A percentile compares a stretch with the other conserved stretches of the same genome.
phyloP scores from a whole-genome alignment of 1,140 invertebrate genomes.

The Cotesia typhae region DNA sequence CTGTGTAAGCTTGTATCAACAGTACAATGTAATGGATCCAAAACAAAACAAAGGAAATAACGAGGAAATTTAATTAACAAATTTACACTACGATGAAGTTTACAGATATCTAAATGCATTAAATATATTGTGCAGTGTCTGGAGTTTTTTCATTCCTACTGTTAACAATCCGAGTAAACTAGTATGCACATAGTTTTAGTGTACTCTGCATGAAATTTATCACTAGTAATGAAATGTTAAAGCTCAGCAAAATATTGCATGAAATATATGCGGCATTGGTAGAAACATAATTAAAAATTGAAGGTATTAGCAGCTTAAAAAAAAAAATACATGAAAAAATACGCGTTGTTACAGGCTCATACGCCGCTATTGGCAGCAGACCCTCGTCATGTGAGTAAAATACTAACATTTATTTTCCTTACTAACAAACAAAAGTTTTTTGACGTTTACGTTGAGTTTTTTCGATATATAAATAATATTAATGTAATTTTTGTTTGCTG shows the following conservation, averaged over 20 bases:
- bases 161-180: too few relatives aligned
- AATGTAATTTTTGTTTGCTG: too few relatives aligned
- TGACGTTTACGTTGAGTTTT: background rate
- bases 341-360: constrained; percentile 70
- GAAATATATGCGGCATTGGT: constrained; percentile 9
- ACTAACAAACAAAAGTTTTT: constrained; percentile 6
- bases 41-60: constrained; percentile 18
- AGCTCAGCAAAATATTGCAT: background rate
- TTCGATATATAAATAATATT: background rate
- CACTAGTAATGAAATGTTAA: too few relatives aligned
- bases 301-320: constrained; percentile 38
- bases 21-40: background rate
- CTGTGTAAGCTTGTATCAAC: background rate
- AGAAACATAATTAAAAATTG: constrained; percentile 5
- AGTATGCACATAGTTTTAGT: too few relatives aligned
- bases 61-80: constrained; percentile 23
- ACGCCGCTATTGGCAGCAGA: constrained; percentile 69
- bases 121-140: constrained; percentile 3
- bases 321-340: constrained; percentile 41
- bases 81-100: constrained; percentile 4
- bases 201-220: too few relatives aligned
- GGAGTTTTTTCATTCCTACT: too few relatives aligned
- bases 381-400: constrained; percentile 69
- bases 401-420: too few relatives aligned
- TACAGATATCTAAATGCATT: constrained; percentile 31